Evolutionary conservation across 2,113 vertebrate genomes (phyloP).

Genomic region (Herpailurus yagouaroundi): DNA sequence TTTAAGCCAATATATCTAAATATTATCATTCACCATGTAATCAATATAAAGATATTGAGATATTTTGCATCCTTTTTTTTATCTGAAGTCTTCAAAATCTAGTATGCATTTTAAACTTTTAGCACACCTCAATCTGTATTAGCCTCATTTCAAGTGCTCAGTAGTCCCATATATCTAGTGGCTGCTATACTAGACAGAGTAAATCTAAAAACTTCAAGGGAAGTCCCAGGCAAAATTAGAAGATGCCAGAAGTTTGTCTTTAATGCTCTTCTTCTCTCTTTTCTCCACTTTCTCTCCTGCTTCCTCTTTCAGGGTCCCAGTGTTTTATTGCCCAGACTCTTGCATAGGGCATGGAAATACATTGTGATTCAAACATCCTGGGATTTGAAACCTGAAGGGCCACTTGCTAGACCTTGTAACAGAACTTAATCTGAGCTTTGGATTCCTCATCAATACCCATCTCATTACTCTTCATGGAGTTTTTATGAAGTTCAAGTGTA

Average conservation of each 20-base stretch:
- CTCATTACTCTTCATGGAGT: neutral
- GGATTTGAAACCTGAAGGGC: neutral
- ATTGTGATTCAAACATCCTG: neutral
- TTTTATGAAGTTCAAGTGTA: neutral
- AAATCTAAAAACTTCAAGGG: neutral
- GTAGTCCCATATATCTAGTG: neutral
- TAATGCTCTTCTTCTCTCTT: neutral
- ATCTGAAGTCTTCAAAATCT: neutral
- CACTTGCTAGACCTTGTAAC: neutral
- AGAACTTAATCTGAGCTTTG: neutral
- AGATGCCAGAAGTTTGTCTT: neutral
- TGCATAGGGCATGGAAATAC: neutral
- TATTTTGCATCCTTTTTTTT: slow-evolving; percentile 12
- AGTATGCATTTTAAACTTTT: neutral
- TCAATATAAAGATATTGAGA: neutral
- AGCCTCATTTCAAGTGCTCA: neutral
- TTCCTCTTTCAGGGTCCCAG: neutral
- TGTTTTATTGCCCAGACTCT: neutral
- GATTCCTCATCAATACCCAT: neutral
- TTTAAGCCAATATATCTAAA: neutral
- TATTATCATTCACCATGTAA: neutral
- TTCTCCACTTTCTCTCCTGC: neutral
- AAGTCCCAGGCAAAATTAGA: neutral
- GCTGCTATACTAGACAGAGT: neutral
- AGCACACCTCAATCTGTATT: neutral